These are phyloP conservation scores for Paracentrotus lividus DNA, from an alignment of 53 echinoderm and acorn worm species.

Conservation along the genomic window DNA sequence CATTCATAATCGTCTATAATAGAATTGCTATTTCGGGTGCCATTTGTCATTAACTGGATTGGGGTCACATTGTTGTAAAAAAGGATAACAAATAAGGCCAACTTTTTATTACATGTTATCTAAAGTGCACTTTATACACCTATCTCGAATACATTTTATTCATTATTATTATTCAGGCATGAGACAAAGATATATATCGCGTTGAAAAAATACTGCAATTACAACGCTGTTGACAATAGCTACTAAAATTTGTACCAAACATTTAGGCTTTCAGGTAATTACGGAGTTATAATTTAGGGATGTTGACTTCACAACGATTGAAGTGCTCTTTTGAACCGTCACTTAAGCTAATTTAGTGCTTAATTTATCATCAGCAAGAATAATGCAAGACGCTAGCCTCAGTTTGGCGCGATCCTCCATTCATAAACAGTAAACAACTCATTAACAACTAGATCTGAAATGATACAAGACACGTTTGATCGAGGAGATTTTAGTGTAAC, in stretches of 20 bases:
- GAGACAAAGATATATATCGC: not conserved
- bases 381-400: not conserved
- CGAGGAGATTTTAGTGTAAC: no score
- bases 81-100: not conserved
- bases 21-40: not conserved
- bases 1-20: not conserved
- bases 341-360: not conserved
- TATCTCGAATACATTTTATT: not conserved
- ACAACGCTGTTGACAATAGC: constrained; percentile 18
- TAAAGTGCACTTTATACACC: constrained; percentile 8
- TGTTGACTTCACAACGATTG: not conserved
- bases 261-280: constrained; percentile 10
- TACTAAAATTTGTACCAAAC: not conserved
- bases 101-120: not conserved
- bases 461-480: no score
- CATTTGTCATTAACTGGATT: not conserved
- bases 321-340: not conserved
- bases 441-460: not conserved
- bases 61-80: not conserved
- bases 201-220: not conserved
- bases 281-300: not conserved
- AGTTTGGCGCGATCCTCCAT: constrained; percentile 1
- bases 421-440: constrained; percentile 39
- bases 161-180: not conserved
- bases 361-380: not conserved